Evolutionary conservation across 2,113 vertebrate species (phyloP), one percentile per base, ranked within the genome.

Genomic region (Microcebus jonahi): DNA sequence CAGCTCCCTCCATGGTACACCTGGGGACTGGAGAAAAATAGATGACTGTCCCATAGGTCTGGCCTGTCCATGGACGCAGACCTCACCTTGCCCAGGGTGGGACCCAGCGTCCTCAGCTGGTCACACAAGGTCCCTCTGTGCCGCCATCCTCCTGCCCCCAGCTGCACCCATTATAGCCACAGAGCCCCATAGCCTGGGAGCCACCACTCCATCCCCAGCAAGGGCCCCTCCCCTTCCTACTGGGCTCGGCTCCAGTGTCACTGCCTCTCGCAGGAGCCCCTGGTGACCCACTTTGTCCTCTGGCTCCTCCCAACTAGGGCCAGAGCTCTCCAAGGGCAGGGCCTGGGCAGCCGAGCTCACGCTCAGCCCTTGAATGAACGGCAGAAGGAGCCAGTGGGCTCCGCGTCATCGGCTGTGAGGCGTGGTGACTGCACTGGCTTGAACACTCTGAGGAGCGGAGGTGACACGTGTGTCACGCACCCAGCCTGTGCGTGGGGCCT

Each of bases 321-420:
- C 6, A 1, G 10, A 31, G 31, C 53, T 17, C 12, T 80, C 53
- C 12, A 6, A 18, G 29, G 65, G 18, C n/a, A 59, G 79, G 63
- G 29, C 20, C 21, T 29, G 5, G 29, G 59, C 27, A 2, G 0
- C 12, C 0, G 1, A 2, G 18, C 1, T 17, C 34, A 50, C 0
- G 1, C 48, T 15, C 6, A 14, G 68, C n/a, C 21, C 48, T 3
- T 20, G 34, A 4, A 23, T 9, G 3, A 42, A 3, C 13, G 34
- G 27, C 29, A 0, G n/a, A 42, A 23, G 10, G 63, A n/a, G 79
- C 6, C 21, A 42, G 14, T 2, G 57, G 55, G 63, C 68, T 68
- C 48, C 45, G 0, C 5, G 5, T 27, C 65, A 13, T 27, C 3
- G 20, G 42, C 80, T 48, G 15, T 11, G 65, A 34, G 36, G 3